Conservation (phyloP, 2,797 vertebrate genomes). For the Gambusia yucatana region DNA sequence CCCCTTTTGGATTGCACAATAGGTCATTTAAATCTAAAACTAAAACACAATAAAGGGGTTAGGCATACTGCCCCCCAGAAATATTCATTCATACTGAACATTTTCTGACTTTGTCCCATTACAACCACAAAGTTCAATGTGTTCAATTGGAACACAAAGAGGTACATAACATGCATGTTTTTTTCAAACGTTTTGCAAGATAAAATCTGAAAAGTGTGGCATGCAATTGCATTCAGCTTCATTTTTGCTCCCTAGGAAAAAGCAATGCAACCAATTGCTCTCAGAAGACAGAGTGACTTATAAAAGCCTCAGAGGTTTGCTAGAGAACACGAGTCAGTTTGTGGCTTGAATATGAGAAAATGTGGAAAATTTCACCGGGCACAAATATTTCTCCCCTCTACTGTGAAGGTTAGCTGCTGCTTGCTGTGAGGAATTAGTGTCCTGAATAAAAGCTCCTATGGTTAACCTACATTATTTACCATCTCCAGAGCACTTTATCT, state of each 20-base stretch:
- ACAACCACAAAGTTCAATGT: background rate
- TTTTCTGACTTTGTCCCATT: background rate
- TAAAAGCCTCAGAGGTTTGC: background rate
- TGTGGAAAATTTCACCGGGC: background rate
- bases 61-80: background rate
- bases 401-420: constrained; percentile 14
- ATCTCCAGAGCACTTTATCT: constrained; percentile 19
- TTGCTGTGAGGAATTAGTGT: constrained; percentile 36
- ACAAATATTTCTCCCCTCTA: background rate
- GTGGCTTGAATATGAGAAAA: background rate
- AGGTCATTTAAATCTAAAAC: constrained; percentile 1
- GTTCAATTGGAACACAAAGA: background rate
- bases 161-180: background rate
- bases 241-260: background rate
- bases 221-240: background rate
- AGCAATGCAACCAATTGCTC: background rate
- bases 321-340: background rate
- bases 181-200: background rate
- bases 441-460: constrained; percentile 21
- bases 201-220: constrained; percentile 1
- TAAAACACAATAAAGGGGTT: constrained; percentile 18
- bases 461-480: constrained; percentile 35
- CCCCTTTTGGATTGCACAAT: background rate
- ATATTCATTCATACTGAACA: background rate
- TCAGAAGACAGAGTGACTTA: background rate